Percentiles rank a stretch among this genome's conserved stretches.
Evolutionary conservation across 2,797 vertebrate genomes (phyloP).

Genomic region (Smutsia gigantea): DNA sequence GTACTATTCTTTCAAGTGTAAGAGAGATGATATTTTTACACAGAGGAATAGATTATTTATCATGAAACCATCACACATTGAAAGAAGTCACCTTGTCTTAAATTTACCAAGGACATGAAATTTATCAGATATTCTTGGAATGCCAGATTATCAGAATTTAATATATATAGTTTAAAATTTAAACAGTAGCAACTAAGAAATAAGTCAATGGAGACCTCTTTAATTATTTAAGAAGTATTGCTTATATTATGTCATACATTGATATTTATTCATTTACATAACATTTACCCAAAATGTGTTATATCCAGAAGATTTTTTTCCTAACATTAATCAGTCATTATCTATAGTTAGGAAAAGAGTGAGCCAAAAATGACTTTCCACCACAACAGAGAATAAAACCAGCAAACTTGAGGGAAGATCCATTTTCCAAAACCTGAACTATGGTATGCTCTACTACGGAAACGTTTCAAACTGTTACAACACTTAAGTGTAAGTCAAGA

Average conservation of each 20-base stretch:
- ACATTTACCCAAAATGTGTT: slow-evolving; percentile 46
- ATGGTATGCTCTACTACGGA: neutral
- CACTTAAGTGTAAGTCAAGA: neutral
- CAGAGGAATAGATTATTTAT: slow-evolving; percentile 13
- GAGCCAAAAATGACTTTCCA: neutral
- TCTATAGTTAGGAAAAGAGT: neutral
- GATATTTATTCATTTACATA: slow-evolving; percentile 32
- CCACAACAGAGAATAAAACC: neutral
- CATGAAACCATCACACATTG: neutral
- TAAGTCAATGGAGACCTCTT: slow-evolving; percentile 25
- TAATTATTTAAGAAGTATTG: slow-evolving; percentile 29
- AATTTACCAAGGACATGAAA: neutral
- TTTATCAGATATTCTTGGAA: slow-evolving; percentile 28
- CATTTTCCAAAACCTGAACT: slow-evolving; percentile 1
- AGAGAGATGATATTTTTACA: neutral
- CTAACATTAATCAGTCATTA: neutral
- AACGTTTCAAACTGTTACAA: neutral
- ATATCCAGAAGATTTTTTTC: neutral
- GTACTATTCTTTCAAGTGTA: slow-evolving; percentile 17
- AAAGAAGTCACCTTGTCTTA: slow-evolving; percentile 33
- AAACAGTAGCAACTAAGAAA: slow-evolving; percentile 43
- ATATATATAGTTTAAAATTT: slow-evolving; percentile 19
- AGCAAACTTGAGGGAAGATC: slow-evolving; percentile 29
- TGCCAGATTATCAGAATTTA: slow-evolving; percentile 23
- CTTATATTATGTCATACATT: neutral